These are phyloP conservation scores for Busseola fusca DNA, from an alignment of 2,888 invertebrate species.

Conservation along the genomic window DNA sequence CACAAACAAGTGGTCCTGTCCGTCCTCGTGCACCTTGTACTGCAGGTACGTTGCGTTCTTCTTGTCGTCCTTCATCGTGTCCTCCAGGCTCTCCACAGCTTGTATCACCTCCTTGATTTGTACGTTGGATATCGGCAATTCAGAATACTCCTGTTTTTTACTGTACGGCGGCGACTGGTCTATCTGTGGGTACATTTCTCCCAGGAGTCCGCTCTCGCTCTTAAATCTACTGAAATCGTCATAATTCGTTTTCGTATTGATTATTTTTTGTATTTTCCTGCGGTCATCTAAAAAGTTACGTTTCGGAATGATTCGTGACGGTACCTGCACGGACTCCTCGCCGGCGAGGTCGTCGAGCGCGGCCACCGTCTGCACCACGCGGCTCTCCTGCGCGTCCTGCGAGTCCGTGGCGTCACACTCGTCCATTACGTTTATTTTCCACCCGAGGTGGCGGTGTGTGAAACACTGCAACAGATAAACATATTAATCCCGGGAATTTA, in stretches of 20 bases:
- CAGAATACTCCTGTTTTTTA: conserved; percentile 78
- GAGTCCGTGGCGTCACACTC: conserved; percentile 91
- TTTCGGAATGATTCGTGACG: conserved; percentile 90
- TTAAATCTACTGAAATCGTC: conserved; percentile 86
- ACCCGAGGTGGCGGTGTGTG: conserved; percentile 97
- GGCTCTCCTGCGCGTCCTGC: conserved; percentile 88
- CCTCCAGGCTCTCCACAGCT: conserved; percentile 83
- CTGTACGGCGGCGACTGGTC: conserved; percentile 64
- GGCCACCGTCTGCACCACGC: conserved; percentile 81
- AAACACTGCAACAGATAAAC: conserved; percentile 92
- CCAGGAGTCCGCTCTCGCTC: conserved; percentile 72
- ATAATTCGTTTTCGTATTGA: conserved; percentile 86
- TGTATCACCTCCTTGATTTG: conserved; percentile 85
- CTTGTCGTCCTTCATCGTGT: conserved; percentile 76
- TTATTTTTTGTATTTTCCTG: conserved; percentile 83
- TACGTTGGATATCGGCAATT: conserved; percentile 82
- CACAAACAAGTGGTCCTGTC: conserved; percentile 71
- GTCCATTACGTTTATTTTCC: conserved; percentile 98
- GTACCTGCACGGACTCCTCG: conserved; percentile 91
- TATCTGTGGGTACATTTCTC: conserved; percentile 71
- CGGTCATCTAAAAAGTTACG: conserved; percentile 86
- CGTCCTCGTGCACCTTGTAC: conserved; percentile 81
- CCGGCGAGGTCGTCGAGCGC: conserved; percentile 77
- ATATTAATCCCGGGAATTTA: conserved; percentile 27
- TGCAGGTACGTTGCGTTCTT: conserved; percentile 74